These are phyloP conservation scores for Caenorhabditis virilis DNA, from an alignment of 2,888 invertebrate genomes.

Conservation along the genomic window DNA sequence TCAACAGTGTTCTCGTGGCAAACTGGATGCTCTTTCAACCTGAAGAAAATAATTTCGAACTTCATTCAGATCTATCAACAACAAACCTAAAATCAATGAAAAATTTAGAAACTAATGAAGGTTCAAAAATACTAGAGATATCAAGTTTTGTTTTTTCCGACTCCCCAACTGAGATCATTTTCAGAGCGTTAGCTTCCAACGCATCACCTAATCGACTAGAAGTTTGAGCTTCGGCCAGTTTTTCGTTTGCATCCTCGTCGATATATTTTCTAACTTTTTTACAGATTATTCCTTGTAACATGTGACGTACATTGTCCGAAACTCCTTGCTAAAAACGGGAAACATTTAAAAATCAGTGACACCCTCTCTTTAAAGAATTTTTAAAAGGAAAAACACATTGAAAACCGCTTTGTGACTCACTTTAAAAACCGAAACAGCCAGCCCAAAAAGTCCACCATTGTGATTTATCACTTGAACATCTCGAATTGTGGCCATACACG, in stretches of 20 bases:
- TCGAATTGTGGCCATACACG: conserved; percentile 46
- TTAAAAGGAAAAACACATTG: too few relatives aligned
- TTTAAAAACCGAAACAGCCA: conserved; percentile 58
- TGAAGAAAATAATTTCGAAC: too few relatives aligned
- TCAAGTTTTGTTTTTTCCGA: conserved; percentile 15
- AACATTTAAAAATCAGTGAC: too few relatives aligned
- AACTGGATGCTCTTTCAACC: conserved; percentile 50
- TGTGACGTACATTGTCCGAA: conserved; percentile 54
- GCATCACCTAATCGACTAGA: conserved; percentile 46
- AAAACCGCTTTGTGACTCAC: conserved; percentile 5
- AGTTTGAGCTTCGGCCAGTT: conserved; percentile 53
- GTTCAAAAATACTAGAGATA: conserved; percentile 27
- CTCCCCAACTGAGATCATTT: conserved; percentile 30
- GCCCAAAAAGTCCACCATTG: conserved; percentile 58
- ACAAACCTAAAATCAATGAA: conserved; percentile 34
- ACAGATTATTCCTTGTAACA: conserved; percentile 54
- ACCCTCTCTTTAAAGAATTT: too few relatives aligned
- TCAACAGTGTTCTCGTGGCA: conserved; percentile 50
- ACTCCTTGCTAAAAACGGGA: conserved; percentile 56
- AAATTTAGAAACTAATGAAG: conserved; percentile 28
- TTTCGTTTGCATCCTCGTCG: conserved; percentile 55
- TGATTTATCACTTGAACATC: conserved; percentile 53
- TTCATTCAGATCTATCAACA: too few relatives aligned
- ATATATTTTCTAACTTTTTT: conserved; percentile 54
- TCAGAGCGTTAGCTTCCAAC: conserved; percentile 44